These are phyloP conservation scores for Chironomus tepperi DNA, from an alignment of 1,140 invertebrate species.

Conservation along the genomic window DNA sequence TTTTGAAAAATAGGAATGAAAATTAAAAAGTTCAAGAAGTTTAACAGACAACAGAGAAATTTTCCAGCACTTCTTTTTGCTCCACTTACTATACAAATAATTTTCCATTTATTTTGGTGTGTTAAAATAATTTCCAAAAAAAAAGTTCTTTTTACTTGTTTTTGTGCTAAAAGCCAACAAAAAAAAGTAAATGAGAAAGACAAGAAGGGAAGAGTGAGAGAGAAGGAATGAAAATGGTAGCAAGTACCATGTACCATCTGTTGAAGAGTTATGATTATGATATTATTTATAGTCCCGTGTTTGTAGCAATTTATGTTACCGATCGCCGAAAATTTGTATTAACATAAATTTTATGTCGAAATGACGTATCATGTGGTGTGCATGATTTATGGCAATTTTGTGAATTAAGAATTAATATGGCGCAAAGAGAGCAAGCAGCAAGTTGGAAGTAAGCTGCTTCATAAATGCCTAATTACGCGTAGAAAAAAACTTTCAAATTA, in stretches of 20 bases:
- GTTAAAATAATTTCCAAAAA: too few species aligned
- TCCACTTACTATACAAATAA: background rate
- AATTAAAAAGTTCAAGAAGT: background rate
- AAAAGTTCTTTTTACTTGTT: background rate
- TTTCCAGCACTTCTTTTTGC: background rate
- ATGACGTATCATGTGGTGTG: constrained; percentile 21
- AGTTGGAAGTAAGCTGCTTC: background rate
- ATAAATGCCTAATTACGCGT: constrained; percentile 20
- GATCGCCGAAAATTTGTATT: constrained; percentile 22
- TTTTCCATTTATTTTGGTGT: background rate
- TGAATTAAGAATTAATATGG: constrained; percentile 17
- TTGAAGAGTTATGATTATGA: constrained; percentile 24
- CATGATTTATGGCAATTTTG: constrained; percentile 18
- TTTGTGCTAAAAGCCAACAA: background rate
- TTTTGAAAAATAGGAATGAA: background rate
- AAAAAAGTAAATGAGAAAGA: background rate
- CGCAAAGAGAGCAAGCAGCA: background rate
- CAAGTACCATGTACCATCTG: constrained; percentile 20
- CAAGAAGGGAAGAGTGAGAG: background rate
- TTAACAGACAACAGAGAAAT: background rate
- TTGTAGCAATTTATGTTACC: constrained; percentile 22
- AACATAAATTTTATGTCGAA: constrained; percentile 23
- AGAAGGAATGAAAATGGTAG: background rate
- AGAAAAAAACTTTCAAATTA: background rate
- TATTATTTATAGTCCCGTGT: constrained; percentile 17